Base-by-base conservation (phyloP, 2,888 invertebrate genomes). In the Saturnia pavonia region DNA sequence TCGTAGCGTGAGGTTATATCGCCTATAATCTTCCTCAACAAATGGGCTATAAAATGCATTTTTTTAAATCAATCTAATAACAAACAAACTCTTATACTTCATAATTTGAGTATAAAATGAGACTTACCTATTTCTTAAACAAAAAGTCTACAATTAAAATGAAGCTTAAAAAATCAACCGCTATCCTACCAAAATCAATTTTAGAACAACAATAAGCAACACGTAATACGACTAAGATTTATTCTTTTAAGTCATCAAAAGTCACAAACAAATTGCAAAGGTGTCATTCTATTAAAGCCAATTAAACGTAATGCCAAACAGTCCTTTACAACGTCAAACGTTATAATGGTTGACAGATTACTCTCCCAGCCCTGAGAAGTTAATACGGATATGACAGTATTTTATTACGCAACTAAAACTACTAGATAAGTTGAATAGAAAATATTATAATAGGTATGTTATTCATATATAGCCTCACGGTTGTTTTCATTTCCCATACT, bases 281-380 rank as follows among this genome's bases (percentile, higher is more conserved):
- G 66, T 69, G 71, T 69, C 68, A 54, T 69, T 54, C 57, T 54
- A 71, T 69, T 72, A 70, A 67, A 67, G 27, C 67, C 73, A 73
- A 74, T 74, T 74, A 74, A 70, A 70, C 69, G 54, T 69, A 73
- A 73, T 75, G 72, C 70, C 72, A 76, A 72, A 71, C 71, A 74
- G 43, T 73, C 72, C 74, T 75, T 74, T 70, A 72, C 63, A 68
- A 74, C 40, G 73, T 71, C 69, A 70, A 69, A 70, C 63, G 27
- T 69, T 45, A 75, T 72, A 74, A 77, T 74, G 71, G 75, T 73
- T 77, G 75, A 76, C 73, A 72, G 72, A 77, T 75, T 72, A 74
- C 70, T 69, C 70, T 73, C 69, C 71, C 73, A 74, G 71, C 70
- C 74, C 71, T 74, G 74, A 74, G 69, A 67, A 69, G 54, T 40